Conservation (phyloP, 2,113 vertebrate species). For the Grammomys dolichurus region DNA sequence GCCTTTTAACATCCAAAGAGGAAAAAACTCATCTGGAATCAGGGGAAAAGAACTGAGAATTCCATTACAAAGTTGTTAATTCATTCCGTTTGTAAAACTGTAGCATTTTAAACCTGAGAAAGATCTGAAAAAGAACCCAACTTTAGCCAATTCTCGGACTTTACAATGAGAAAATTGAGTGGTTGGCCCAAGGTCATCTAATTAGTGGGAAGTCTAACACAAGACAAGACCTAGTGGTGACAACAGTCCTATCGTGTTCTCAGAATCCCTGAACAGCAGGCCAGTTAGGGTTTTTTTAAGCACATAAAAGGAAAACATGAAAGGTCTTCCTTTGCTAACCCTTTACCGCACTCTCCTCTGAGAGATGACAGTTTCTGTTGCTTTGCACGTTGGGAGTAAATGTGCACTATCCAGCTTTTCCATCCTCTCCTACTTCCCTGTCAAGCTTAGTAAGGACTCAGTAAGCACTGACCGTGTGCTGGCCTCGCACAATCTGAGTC, state of each 20-base stretch:
- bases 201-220: not conserved
- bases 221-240: not conserved
- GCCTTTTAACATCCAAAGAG: conserved; percentile 29
- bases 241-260: not conserved
- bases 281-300: not conserved
- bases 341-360: not conserved
- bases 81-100: conserved; percentile 43
- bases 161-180: not conserved
- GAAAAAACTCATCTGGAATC: conserved; percentile 20
- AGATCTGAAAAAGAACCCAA: not conserved
- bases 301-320: conserved; percentile 1
- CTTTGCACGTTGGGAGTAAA: conserved; percentile 15
- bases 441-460: not conserved
- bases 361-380: not conserved
- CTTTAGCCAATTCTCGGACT: not conserved
- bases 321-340: not conserved
- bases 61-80: not conserved
- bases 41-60: conserved; percentile 21
- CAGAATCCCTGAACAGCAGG: not conserved
- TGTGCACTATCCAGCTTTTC: conserved; percentile 15
- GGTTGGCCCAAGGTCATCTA: not conserved
- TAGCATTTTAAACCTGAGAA: conserved; percentile 54
- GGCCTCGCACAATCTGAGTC: not conserved
- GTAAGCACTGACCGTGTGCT: not conserved
- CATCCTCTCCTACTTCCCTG: not conserved